phyloP scores from a whole-genome alignment of 2,888 invertebrate genomes.

The Conops quadrifasciatus region DNA sequence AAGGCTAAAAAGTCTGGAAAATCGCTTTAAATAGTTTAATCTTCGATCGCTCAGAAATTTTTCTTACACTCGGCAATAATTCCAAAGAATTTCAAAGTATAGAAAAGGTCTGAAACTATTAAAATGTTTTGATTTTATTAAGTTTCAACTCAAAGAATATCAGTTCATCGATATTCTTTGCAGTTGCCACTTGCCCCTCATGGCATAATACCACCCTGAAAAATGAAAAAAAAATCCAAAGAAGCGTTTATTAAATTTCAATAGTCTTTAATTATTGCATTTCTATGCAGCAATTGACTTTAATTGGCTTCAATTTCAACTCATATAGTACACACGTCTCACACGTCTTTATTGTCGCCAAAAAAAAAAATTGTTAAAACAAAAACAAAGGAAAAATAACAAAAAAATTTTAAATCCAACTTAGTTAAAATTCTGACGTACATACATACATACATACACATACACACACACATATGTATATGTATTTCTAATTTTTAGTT shows the following conservation, averaged over 20 bases:
- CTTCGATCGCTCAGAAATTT: no score
- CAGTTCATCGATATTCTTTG: no score
- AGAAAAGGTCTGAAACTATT: no score
- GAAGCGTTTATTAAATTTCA: slow-evolving; percentile 36
- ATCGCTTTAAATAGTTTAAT: no score
- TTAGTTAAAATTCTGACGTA: no score
- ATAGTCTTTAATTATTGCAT: slow-evolving; percentile 26
- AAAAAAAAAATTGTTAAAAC: background rate
- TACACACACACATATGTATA: slow-evolving; percentile 8
- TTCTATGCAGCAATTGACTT: slow-evolving; percentile 50
- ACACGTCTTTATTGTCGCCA: background rate
- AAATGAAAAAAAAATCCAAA: slow-evolving; percentile 12
- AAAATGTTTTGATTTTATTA: no score
- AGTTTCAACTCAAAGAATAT: no score
- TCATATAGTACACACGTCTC: slow-evolving; percentile 24
- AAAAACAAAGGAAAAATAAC: slow-evolving; percentile 1
- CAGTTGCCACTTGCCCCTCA: no score
- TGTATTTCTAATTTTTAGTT: slow-evolving; percentile 8
- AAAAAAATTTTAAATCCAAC: background rate
- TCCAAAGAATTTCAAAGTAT: no score
- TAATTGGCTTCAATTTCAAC: slow-evolving; percentile 57
- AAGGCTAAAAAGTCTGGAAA: no score
- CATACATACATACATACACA: slow-evolving; percentile 22
- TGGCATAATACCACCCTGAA: no score
- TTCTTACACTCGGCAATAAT: no score